Base-by-base conservation (phyloP, 2,113 vertebrate species). In the Sclerurus mexicanus region DNA sequence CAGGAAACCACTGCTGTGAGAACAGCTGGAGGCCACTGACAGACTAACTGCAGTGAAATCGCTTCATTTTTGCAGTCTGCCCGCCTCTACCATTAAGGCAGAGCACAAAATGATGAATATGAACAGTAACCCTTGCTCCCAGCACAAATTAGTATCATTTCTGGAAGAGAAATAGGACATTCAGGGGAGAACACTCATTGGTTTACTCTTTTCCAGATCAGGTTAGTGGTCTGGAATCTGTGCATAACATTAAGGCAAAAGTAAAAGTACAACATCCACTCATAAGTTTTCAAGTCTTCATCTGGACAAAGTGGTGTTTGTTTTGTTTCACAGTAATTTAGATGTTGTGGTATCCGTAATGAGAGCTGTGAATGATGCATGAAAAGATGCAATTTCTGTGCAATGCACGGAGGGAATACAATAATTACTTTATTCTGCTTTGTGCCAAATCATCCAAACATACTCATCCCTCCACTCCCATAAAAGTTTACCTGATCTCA, bases 331-430 rank as follows among this genome's bases (percentile, higher is more conserved):
- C 47, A 46, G 50, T 76, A 91, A 95, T 90, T 96, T 89, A 75
- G 75, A 86, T 50, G 49, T 33, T 89, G 47, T 62, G 78, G 56
- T 74, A 60, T 33, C 50, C 72, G 64, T 93, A 94, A 97, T 92
- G 62, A 89, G 60, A 78, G 72, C 52, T 92, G 84, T 96, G 93
- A 96, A 93, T 96, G 94, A 96, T 95, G 86, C 77, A 95, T 93
- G 93, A 89, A 94, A 91, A 94, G 52, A 93, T 74, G 88, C 56
- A 53, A 86, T 92, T 96, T 94, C 85, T 95, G 60, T 62, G 49
- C 77, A 92, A 52, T 46, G 66, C 94, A 88, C 58, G 0, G 25
- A 92, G 90, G 91, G 93, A 97, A 91, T 95, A 79, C 42, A 39
- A 10, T 92, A 94, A 97, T 97, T 81, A 94, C 80, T 88, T 73